Evolutionary conservation across 2,797 vertebrate genomes (phyloP), one percentile per base, ranked within the genome.

Genomic region (Ctenopoma kingsleyae): DNA sequence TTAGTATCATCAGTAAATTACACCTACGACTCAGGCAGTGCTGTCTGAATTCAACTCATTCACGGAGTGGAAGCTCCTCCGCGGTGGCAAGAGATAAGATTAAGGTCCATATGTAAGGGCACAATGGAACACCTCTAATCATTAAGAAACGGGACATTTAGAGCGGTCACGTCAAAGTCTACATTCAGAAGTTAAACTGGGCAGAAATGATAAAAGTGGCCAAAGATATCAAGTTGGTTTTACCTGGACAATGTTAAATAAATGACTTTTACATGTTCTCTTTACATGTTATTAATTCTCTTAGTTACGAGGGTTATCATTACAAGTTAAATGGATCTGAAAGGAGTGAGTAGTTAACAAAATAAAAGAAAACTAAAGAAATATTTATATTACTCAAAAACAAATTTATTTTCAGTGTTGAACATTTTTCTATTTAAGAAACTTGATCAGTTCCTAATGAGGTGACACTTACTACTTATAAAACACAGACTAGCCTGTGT

Each of bases 1-100:
- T 88, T 82, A 74, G 79, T 87, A 92, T 92, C 87, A 88, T 86
- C 83, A 82, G 82, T 81, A 83, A 89, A 89, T 90, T 88, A 89
- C 84, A 91, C 89, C 82, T 88, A 82, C 60, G 43, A 74, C 81
- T 81, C 74, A 44, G 74, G 63, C 66, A 2, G 25, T 44, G 67
- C 55, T 5, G 74, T 60, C 76, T 76, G 74, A 78, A 82, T 78
- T 56, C 47, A 2, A 36, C 67, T 79, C 62, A 19, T 61, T 78
- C 69, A 36, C n/a, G 1, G 38, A 72, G 57, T 43, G 52, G 71
- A 67, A 35, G 69, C 82, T 74, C 50, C 67, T 75, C 80, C 68
- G 63, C 50, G 8, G 62, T 36, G 49, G 62, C 71, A 55, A 76
- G 52, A 58, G 76, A 87, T 87, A 71, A 81, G 27, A 65, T 22